Evolutionary conservation across 92 coral and sea anemone species (phyloP).

Genomic region (Metridium senile): DNA sequence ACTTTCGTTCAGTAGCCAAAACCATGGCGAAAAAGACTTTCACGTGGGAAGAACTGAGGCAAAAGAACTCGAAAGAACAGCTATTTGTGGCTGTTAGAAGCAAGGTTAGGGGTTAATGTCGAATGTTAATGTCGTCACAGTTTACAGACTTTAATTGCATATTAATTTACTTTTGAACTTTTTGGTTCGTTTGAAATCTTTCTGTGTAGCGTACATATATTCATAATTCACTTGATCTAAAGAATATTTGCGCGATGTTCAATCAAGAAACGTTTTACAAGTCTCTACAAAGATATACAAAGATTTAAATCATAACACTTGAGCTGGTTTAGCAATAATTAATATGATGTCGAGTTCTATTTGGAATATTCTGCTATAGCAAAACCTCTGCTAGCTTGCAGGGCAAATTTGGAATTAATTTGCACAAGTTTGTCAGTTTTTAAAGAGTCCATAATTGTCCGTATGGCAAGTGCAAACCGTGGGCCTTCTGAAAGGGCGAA

Average conservation of each 20-base stretch:
- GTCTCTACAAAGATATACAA: too few species aligned
- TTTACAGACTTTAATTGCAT: background rate
- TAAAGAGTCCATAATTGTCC: too few species aligned
- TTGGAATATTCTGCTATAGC: too few species aligned
- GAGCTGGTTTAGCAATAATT: too few species aligned
- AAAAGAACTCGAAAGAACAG: slow-evolving; percentile 58
- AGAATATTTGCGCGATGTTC: background rate
- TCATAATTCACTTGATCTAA: background rate
- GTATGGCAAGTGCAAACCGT: too few species aligned
- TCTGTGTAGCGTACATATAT: background rate
- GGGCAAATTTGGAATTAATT: too few species aligned
- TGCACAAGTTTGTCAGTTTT: too few species aligned
- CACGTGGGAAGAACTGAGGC: slow-evolving; percentile 80
- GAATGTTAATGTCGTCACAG: background rate
- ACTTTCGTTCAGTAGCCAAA: background rate
- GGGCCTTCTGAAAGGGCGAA: too few species aligned
- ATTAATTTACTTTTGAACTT: background rate
- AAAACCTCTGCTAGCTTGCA: too few species aligned
- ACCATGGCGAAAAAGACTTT: slow-evolving; percentile 54
- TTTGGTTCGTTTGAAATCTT: background rate
- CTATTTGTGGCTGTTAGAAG: slow-evolving; percentile 82
- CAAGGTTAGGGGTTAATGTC: slow-evolving; percentile 56
- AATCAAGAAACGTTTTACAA: too few species aligned
- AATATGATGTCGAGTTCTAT: too few species aligned
- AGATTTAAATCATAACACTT: too few species aligned